A percentile compares a stretch with the other conserved stretches of the same genome.
phyloP scores from a whole-genome alignment of 2,113 vertebrate species.

The Phyllopteryx taeniolatus region DNA sequence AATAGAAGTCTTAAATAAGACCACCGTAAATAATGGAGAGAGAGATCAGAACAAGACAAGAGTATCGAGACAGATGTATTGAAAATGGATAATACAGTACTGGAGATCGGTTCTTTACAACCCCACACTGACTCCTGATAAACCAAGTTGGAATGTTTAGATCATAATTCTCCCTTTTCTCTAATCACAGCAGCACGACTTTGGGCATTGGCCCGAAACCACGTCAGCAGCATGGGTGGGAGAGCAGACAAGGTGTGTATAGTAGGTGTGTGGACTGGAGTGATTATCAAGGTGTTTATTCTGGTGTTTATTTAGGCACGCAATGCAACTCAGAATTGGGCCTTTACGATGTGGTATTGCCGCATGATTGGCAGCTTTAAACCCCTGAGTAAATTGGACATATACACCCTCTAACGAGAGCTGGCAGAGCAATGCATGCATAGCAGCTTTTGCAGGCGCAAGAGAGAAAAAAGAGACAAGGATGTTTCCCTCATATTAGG shows the following conservation, averaged over 20 bases:
- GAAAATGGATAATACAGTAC: constrained; percentile 28
- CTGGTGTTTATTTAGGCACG: constrained; percentile 66
- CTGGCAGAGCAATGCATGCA: constrained; percentile 44
- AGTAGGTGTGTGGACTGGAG: constrained; percentile 48
- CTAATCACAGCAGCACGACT: constrained; percentile 30
- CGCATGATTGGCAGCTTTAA: constrained; percentile 63
- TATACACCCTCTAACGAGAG: constrained; percentile 55
- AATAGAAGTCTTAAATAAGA: constrained; percentile 55
- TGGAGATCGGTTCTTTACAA: constrained; percentile 41
- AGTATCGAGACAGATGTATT: constrained; percentile 56
- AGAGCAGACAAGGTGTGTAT: constrained; percentile 40
- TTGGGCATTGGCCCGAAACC: constrained; percentile 27
- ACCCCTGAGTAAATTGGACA: constrained; percentile 52
- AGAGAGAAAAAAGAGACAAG: constrained; percentile 19
- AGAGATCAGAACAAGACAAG: constrained; percentile 36
- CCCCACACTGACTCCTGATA: constrained; percentile 32
- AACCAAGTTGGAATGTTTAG: constrained; percentile 33
- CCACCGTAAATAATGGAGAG: constrained; percentile 40
- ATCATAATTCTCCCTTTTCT: constrained; percentile 39
- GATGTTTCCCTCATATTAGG: constrained; percentile 53
- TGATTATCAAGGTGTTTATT: constrained; percentile 67
- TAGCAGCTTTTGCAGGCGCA: constrained; percentile 27
- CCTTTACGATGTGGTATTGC: constrained; percentile 64
- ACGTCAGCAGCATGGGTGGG: constrained; percentile 34
- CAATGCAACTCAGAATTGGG: constrained; percentile 41